Evolutionary conservation across 2,113 vertebrate genomes (phyloP).

Genomic region (Trinectes maculatus): DNA sequence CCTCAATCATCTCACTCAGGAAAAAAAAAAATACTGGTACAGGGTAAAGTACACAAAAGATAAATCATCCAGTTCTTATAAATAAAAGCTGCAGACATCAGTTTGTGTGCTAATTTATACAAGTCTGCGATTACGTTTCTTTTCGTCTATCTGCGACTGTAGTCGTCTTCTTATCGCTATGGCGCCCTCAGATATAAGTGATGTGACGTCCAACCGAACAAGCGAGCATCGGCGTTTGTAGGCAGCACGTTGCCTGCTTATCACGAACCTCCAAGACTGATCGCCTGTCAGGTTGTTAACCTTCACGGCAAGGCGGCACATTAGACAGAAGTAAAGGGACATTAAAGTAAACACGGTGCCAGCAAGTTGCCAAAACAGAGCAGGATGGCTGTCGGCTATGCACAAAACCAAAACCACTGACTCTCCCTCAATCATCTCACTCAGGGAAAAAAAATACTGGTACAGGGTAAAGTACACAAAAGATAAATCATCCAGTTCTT

Average conservation of each 20-base stretch:
- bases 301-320: constrained; percentile 15
- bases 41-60: background rate
- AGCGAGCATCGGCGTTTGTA: background rate
- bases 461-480: background rate
- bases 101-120: background rate
- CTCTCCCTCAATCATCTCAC: no score
- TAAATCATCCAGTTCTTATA: background rate
- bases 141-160: background rate
- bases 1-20: no score
- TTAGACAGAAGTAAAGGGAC: constrained; percentile 16
- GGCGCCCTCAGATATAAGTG: background rate
- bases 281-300: constrained; percentile 32
- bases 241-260: background rate
- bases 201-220: background rate
- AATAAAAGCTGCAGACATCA: background rate
- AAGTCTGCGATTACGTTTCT: background rate
- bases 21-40: no score
- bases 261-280: constrained; percentile 11
- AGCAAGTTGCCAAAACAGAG: no score
- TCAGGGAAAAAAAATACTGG: no score
- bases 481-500: background rate
- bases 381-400: no score
- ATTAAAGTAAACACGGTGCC: constrained; percentile 1
- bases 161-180: background rate
- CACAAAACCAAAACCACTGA: no score